Evolutionary conservation across 1,140 invertebrate species (phyloP), one percentile per base, ranked within the genome.

Genomic region (Triops longicaudatus): DNA sequence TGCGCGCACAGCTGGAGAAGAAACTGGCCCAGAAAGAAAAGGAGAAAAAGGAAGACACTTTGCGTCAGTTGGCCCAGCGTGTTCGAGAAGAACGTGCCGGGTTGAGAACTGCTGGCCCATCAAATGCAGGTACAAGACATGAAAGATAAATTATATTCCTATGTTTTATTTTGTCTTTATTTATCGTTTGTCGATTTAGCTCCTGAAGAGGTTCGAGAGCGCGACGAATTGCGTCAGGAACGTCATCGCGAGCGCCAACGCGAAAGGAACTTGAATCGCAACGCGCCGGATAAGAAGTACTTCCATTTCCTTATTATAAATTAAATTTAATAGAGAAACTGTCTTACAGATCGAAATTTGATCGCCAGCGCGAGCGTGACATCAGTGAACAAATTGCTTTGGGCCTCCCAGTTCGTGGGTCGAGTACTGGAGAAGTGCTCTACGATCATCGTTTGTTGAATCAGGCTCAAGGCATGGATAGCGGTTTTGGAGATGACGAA

Each of bases 381-480:
- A 98, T 99, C 77, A 98, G 95, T 78, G 98, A 99, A 83, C 95
- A 99, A 86, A 99, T 99, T 81, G 98, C 98, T 0, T 86, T 99
- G 6, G 98, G 97, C 5, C 84, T 99, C 83, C 98, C 98, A 0
- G 94, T 95, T 4, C 95, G 96, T 81, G 88, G 89, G 6, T 82
- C 86, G 37, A 86, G 87, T 11, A 87, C 87, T 27, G 91, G 90
- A 0, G 96, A 98, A 83, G 89, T 90, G 0, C 91, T 97, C 83
- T 99, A 98, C 85, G 98, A 99, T 86, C 94, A 97, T 81, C 86
- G 98, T 73, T 86, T 99, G 3, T 98, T 99, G 83, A 98, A 99
- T 82, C 95, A 96, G 79, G 91, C 88, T 44, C 95, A 96, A 84
- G 98, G 98, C 74, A 92, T 99, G 90, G 96, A 97, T 82, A 93